Conservation (phyloP, 1,140 invertebrate genomes). For the Cecropterus lyciades region DNA sequence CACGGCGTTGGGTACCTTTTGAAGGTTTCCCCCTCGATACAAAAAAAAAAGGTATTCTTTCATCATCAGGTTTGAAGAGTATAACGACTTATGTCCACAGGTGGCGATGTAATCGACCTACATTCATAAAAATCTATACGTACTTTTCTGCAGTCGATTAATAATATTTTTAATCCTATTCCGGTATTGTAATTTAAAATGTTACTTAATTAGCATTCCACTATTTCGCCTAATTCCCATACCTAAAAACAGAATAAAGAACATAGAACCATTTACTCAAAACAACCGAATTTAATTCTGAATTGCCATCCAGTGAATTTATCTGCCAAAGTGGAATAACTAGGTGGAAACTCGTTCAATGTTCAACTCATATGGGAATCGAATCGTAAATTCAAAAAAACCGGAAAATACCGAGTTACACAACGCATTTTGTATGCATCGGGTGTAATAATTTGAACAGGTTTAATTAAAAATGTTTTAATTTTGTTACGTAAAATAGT, state of each 20-base stretch:
- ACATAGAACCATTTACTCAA: slow-evolving; percentile 19
- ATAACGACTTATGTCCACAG: too few relatives aligned
- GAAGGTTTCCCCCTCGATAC: too few relatives aligned
- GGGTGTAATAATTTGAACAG: slow-evolving; percentile 31
- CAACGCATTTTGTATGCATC: slow-evolving; percentile 41
- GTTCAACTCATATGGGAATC: slow-evolving; percentile 52
- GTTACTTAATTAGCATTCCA: too few relatives aligned
- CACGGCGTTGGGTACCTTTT: too few relatives aligned
- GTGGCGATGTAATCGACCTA: too few relatives aligned
- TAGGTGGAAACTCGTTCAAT: slow-evolving; percentile 58
- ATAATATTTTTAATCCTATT: too few relatives aligned
- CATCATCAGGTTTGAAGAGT: too few relatives aligned
- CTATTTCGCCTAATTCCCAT: not conserved
- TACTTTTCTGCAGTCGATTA: too few relatives aligned
- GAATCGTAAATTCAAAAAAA: slow-evolving; percentile 54
- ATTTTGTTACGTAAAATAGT: not conserved
- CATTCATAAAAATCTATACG: too few relatives aligned
- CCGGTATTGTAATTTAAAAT: too few relatives aligned
- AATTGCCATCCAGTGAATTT: slow-evolving; percentile 50
- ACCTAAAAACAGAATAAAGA: slow-evolving; percentile 16
- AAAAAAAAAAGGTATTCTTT: too few relatives aligned
- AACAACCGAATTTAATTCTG: slow-evolving; percentile 52
- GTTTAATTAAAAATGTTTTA: slow-evolving; percentile 27
- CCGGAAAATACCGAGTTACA: slow-evolving; percentile 48
- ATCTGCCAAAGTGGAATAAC: slow-evolving; percentile 52